A percentile compares a stretch with the other conserved stretches of the same genome.
phyloP scores from a whole-genome alignment of 1,140 invertebrate species.

The Zaprionus capensis region DNA sequence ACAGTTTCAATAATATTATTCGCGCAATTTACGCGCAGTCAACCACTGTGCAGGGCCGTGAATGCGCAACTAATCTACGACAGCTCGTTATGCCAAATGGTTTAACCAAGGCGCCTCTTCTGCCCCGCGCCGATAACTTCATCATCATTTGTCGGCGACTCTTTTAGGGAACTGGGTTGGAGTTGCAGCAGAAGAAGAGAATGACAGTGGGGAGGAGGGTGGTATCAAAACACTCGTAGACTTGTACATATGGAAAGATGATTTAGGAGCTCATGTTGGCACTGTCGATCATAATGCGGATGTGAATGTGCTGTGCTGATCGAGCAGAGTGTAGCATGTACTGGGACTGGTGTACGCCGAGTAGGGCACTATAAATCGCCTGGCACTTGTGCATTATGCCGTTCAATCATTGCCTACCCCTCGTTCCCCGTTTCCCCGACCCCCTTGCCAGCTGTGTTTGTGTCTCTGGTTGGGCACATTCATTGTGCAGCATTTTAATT shows the following conservation, averaged over 20 bases:
- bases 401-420: slow-evolving; percentile 56
- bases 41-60: slow-evolving; percentile 34
- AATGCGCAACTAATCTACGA: slow-evolving; percentile 43
- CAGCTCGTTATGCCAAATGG: slow-evolving; percentile 54
- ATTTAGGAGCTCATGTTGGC: slow-evolving; percentile 53
- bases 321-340: slow-evolving; percentile 2
- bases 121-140: slow-evolving; percentile 44
- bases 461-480: slow-evolving; percentile 29
- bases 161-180: slow-evolving; percentile 35
- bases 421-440: not conserved
- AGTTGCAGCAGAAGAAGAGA: not conserved
- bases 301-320: slow-evolving; percentile 55
- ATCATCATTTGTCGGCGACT: slow-evolving; percentile 75
- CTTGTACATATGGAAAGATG: slow-evolving; percentile 65
- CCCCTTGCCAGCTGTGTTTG: not conserved
- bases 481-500: slow-evolving; percentile 66
- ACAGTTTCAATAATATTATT: slow-evolving; percentile 8
- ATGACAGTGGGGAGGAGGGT: not conserved
- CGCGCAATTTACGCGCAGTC: slow-evolving; percentile 11
- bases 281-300: slow-evolving; percentile 60
- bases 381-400: slow-evolving; percentile 74
- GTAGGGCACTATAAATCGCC: slow-evolving; percentile 67
- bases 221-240: slow-evolving; percentile 46
- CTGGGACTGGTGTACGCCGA: not conserved
- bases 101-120: slow-evolving; percentile 34